These are phyloP conservation scores for Riptortus pedestris DNA, from an alignment of 1,140 invertebrate species.

Conservation along the genomic window DNA sequence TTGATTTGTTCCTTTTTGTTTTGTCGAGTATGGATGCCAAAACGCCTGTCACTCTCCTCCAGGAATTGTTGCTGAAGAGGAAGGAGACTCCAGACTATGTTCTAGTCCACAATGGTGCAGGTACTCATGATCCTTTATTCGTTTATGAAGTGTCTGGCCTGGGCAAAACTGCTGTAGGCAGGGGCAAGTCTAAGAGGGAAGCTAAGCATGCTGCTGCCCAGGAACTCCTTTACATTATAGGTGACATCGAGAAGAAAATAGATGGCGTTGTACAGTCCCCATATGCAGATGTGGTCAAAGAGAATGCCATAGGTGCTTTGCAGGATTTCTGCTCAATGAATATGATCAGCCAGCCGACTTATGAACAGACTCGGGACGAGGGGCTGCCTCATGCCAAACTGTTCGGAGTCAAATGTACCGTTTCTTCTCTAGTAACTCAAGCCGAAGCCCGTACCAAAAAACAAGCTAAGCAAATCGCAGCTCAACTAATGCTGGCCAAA, in stretches of 20 bases:
- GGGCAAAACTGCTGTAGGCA: conserved; percentile 40
- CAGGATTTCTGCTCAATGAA: conserved; percentile 49
- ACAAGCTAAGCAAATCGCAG: conserved; percentile 45
- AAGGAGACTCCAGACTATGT: conserved; percentile 53
- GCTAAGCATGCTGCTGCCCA: conserved; percentile 57
- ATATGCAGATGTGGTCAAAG: conserved; percentile 29
- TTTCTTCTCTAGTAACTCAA: conserved; percentile 47
- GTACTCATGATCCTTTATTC: conserved; percentile 59
- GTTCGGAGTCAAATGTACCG: conserved; percentile 54
- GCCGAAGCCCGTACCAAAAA: conserved; percentile 45
- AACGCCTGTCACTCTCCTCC: conserved; percentile 59
- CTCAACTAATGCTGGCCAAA: conserved; percentile 42
- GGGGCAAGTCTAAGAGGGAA: conserved; percentile 56
- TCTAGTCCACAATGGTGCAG: conserved; percentile 54
- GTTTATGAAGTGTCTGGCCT: conserved; percentile 46
- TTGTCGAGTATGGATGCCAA: conserved; percentile 37
- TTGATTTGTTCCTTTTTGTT: background rate
- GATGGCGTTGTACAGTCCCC: conserved; percentile 27
- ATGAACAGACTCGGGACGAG: conserved; percentile 50
- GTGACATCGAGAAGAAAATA: conserved; percentile 4
- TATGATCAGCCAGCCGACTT: conserved; percentile 50
- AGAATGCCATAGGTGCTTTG: conserved; percentile 31
- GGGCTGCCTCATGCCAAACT: conserved; percentile 59
- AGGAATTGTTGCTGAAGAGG: conserved; percentile 57
- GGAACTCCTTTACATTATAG: conserved; percentile 42